phyloP scores from a whole-genome alignment of 2,113 vertebrate species.

The Apus apus region DNA sequence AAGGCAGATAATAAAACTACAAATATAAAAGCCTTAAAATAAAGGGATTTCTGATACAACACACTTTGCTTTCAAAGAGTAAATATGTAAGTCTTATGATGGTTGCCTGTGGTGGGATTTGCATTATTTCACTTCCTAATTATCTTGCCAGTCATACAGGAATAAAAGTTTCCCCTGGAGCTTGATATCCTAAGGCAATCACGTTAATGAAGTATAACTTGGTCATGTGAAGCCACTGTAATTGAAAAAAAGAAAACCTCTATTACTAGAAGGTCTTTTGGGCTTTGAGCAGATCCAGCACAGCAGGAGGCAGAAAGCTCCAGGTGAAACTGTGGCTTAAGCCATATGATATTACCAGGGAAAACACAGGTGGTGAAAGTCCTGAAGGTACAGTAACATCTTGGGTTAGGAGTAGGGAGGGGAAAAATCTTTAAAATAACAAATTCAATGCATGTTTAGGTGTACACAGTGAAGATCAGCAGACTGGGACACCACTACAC shows the following conservation, averaged over 20 bases:
- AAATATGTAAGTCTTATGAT: neutral
- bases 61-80: neutral
- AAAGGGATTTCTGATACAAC: neutral
- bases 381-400: neutral
- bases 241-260: neutral
- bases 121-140: slow-evolving; percentile 41
- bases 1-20: neutral
- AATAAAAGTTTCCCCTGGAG: neutral
- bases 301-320: neutral
- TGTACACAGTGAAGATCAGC: neutral
- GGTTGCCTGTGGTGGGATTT: neutral
- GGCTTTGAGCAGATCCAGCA: neutral
- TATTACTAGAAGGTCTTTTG: neutral
- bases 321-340: neutral
- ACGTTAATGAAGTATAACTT: slow-evolving; percentile 37
- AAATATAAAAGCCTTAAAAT: neutral
- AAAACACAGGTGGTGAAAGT: neutral
- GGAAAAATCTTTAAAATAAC: neutral
- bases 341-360: neutral
- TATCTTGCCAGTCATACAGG: slow-evolving; percentile 1
- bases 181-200: slow-evolving; percentile 11
- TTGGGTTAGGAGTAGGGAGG: neutral
- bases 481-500: neutral
- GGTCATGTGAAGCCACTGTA: neutral
- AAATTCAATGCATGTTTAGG: neutral